These are phyloP conservation scores for Lasioglossum lativentre DNA, from an alignment of 2,888 invertebrate species.

Conservation along the genomic window DNA sequence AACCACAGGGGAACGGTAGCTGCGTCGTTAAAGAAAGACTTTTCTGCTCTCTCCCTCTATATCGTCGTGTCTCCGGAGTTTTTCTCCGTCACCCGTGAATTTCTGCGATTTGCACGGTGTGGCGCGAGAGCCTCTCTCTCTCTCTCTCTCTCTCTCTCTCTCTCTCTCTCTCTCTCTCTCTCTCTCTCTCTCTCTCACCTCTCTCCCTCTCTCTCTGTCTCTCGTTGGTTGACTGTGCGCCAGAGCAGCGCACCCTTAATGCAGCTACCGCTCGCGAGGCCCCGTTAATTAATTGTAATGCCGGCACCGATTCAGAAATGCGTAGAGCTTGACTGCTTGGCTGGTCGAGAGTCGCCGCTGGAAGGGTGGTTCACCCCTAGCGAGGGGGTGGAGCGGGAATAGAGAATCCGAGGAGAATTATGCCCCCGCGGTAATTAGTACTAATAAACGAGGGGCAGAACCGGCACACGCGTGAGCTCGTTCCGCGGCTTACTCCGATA, in stretches of 20 bases:
- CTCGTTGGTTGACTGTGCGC: conserved; percentile 26
- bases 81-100: conserved; percentile 33
- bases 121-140: not conserved
- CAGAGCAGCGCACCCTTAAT: conserved; percentile 61
- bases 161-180: too few species aligned
- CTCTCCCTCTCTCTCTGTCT: not conserved
- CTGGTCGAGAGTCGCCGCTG: conserved; percentile 62
- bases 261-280: conserved; percentile 51
- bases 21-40: not conserved
- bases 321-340: conserved; percentile 55
- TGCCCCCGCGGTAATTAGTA: conserved; percentile 73
- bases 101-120: conserved; percentile 43
- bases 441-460: conserved; percentile 73
- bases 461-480: conserved; percentile 50
- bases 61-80: not conserved
- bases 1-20: not conserved
- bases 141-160: not conserved
- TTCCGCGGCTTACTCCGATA: conserved; percentile 47
- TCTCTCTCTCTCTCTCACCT: not conserved
- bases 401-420: conserved; percentile 61
- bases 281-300: conserved; percentile 77
- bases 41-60: not conserved
- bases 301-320: conserved; percentile 74
- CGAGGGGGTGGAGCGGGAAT: conserved; percentile 20
- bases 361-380: conserved; percentile 55